These are phyloP conservation scores for Drosophila subsilvestris DNA, from an alignment of 2,888 invertebrate species.

Conservation along the genomic window DNA sequence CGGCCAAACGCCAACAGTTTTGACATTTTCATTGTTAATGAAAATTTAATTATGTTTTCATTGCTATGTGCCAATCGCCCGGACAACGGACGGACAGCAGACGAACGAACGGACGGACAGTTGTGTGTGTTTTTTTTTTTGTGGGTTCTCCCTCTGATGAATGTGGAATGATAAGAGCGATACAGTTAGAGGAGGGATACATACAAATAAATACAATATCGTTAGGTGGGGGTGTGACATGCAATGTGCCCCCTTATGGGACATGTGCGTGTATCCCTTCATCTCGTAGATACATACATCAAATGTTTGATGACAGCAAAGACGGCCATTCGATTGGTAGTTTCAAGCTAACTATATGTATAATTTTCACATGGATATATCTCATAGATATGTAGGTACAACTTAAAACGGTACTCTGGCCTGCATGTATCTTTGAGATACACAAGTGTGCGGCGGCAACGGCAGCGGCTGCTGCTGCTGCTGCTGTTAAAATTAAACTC, in stretches of 20 bases:
- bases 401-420: neutral
- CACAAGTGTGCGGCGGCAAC: slow-evolving; percentile 12
- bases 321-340: neutral
- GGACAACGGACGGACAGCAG: neutral
- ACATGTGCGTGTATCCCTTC: slow-evolving; percentile 27
- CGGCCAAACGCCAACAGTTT: slow-evolving; percentile 52
- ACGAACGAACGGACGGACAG: slow-evolving; percentile 15
- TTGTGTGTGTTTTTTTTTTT: slow-evolving; percentile 1
- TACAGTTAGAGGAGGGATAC: slow-evolving; percentile 6
- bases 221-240: slow-evolving; percentile 24
- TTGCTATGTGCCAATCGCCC: slow-evolving; percentile 34
- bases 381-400: neutral
- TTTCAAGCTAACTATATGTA: no score
- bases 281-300: neutral
- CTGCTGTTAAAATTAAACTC: slow-evolving; percentile 70
- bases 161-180: slow-evolving; percentile 42
- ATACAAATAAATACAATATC: slow-evolving; percentile 23
- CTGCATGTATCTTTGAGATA: neutral
- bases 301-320: neutral
- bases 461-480: no score
- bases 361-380: neutral
- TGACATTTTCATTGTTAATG: slow-evolving; percentile 74
- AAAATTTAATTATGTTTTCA: slow-evolving; percentile 74
- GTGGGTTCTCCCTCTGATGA: slow-evolving; percentile 24
- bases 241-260: slow-evolving; percentile 19